phyloP scores from a whole-genome alignment of 2,888 invertebrate genomes.

The Drosophila macrospina region DNA sequence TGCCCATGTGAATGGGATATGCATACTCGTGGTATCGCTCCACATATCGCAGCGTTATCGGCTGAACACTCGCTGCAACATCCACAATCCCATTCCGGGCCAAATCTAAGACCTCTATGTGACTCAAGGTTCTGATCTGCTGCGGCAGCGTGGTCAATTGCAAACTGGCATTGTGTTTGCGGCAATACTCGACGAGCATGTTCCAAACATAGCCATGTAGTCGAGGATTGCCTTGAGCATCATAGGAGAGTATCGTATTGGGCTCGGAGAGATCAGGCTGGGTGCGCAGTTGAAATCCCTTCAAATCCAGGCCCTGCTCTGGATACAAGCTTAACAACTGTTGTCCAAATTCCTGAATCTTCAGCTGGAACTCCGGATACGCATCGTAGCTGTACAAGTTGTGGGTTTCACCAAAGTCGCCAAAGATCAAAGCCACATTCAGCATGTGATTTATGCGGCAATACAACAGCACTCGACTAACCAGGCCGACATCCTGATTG shows the following conservation, averaged over 20 bases:
- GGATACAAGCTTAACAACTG: conserved; percentile 38
- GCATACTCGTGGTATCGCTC: conserved; percentile 40
- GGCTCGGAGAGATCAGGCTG: conserved; percentile 69
- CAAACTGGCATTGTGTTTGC: conserved; percentile 56
- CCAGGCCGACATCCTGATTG: conserved; percentile 18
- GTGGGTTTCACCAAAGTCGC: conserved; percentile 36
- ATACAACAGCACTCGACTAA: conserved; percentile 34
- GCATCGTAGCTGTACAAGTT: conserved; percentile 43
- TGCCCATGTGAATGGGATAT: conserved; percentile 53
- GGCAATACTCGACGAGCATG: conserved; percentile 45
- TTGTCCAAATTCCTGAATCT: conserved; percentile 5
- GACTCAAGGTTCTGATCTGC: conserved; percentile 19
- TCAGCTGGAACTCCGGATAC: conserved; percentile 49
- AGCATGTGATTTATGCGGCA: conserved; percentile 53
- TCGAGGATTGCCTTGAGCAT: conserved; percentile 19
- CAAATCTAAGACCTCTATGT: conserved; percentile 26
- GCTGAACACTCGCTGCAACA: conserved; percentile 53
- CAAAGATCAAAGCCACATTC: conserved; percentile 42
- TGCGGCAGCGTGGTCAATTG: conserved; percentile 23
- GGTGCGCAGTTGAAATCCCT: conserved; percentile 38
- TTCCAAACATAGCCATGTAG: conserved; percentile 66
- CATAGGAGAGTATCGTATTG: conserved; percentile 57
- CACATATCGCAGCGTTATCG: conserved; percentile 26
- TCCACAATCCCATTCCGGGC: conserved; percentile 29
- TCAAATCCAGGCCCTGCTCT: conserved; percentile 50